phyloP scores from a whole-genome alignment of 2,888 invertebrate genomes.

The Lepas anatifera region DNA sequence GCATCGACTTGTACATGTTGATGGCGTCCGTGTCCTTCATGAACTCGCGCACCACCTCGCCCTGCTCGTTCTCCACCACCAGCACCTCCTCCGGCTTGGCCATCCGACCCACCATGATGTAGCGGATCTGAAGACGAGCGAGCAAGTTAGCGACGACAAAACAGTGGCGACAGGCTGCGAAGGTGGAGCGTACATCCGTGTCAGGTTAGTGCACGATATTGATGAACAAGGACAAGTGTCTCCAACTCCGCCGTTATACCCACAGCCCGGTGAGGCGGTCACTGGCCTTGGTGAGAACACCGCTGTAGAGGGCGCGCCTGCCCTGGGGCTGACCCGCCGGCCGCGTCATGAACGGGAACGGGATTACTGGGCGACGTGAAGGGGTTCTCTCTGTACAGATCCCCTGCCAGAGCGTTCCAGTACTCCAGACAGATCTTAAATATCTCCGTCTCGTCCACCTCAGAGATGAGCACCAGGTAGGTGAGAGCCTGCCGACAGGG shows the following conservation, averaged over 20 bases:
- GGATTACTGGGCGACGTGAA: slow-evolving; percentile 43
- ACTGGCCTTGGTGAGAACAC: slow-evolving; percentile 48
- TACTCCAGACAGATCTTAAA: slow-evolving; percentile 99
- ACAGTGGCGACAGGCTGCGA: not conserved
- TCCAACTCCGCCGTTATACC: too few species aligned
- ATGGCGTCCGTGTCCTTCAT: slow-evolving; percentile 99
- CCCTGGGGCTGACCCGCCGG: slow-evolving; percentile 20
- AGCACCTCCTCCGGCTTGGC: slow-evolving; percentile 99
- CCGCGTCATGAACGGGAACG: slow-evolving; percentile 34
- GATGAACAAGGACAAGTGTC: too few species aligned
- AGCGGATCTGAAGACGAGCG: slow-evolving; percentile 52
- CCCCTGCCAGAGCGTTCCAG: slow-evolving; percentile 88
- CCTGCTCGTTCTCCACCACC: slow-evolving; percentile 99
- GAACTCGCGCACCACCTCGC: slow-evolving; percentile 96
- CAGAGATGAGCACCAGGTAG: slow-evolving; percentile 82
- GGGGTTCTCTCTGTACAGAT: slow-evolving; percentile 79
- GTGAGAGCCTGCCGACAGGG: slow-evolving; percentile 51
- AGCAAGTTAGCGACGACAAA: slow-evolving; percentile 12
- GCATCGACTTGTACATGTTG: slow-evolving; percentile 98
- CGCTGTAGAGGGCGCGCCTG: slow-evolving; percentile 48
- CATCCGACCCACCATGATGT: slow-evolving; percentile 99
- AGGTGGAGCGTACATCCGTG: too few species aligned
- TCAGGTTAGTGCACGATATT: too few species aligned
- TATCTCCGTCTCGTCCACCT: slow-evolving; percentile 98
- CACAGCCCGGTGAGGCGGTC: too few species aligned